Percentiles rank a stretch among this genome's conserved stretches.
phyloP scores from a whole-genome alignment of 1,140 invertebrate species.

The Daktulosphaira vitifoliae region DNA sequence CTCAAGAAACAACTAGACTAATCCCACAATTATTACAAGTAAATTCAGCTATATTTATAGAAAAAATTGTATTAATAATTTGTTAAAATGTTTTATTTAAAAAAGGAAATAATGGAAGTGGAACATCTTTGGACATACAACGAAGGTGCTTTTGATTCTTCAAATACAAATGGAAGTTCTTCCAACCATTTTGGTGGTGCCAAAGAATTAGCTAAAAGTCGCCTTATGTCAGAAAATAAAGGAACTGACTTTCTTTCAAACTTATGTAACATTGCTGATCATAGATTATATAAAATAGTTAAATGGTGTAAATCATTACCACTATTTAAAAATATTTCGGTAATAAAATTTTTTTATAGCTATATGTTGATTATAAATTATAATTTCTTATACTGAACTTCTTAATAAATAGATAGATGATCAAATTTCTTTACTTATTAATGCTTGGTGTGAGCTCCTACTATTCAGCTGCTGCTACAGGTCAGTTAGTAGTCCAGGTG shows the following conservation, averaged over 20 bases:
- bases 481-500: conserved; percentile 74
- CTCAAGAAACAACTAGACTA: conserved; percentile 37
- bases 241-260: conserved; percentile 74
- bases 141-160: conserved; percentile 33
- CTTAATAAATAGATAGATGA: conserved; percentile 69
- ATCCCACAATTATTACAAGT: conserved; percentile 52
- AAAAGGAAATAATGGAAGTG: conserved; percentile 84
- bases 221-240: conserved; percentile 24
- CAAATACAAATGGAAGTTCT: conserved; percentile 21
- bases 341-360: conserved; percentile 44
- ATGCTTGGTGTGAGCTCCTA: conserved; percentile 93
- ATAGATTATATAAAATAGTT: conserved; percentile 92
- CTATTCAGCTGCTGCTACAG: conserved; percentile 87
- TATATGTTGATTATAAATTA: no score
- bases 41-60: conserved; percentile 25
- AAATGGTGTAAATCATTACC: conserved; percentile 97
- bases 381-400: no score
- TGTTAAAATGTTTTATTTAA: not conserved
- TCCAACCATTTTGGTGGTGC: conserved; percentile 20
- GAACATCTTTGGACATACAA: conserved; percentile 89
- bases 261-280: conserved; percentile 87
- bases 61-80: not conserved
- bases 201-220: conserved; percentile 48
- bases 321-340: conserved; percentile 90
- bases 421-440: conserved; percentile 91